phyloP scores from a whole-genome alignment of 1,140 invertebrate species.

The Drosophila rufa region DNA sequence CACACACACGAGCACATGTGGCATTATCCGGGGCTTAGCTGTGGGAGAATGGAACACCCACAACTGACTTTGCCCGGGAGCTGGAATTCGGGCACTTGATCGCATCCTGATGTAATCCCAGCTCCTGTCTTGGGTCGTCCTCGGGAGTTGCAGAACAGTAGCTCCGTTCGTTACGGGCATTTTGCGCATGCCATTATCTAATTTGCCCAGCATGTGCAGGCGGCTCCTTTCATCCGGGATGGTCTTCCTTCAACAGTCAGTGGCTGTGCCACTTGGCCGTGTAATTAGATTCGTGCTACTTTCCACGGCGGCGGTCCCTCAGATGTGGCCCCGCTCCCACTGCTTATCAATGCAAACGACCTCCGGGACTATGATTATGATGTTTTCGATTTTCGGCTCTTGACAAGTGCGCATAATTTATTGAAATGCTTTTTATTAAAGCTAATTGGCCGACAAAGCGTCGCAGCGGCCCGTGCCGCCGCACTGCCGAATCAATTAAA shows the following conservation, averaged over 20 bases:
- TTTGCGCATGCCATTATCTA: conserved; percentile 78
- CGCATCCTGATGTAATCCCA: conserved; percentile 60
- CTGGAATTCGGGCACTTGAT: conserved; percentile 55
- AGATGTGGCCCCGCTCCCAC: conserved; percentile 46
- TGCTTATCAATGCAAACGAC: conserved; percentile 72
- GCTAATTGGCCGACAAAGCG: conserved; percentile 73
- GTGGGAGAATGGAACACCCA: conserved; percentile 74
- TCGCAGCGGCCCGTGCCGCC: conserved; percentile 52
- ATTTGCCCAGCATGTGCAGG: conserved; percentile 63
- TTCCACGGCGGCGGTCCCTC: conserved; percentile 53
- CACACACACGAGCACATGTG: conserved; percentile 53
- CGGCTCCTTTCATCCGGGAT: conserved; percentile 23
- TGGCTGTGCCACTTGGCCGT: conserved; percentile 62
- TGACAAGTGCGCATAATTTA: conserved; percentile 62
- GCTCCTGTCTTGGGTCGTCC: conserved; percentile 33
- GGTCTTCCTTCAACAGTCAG: conserved; percentile 10
- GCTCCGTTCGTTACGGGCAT: conserved; percentile 47
- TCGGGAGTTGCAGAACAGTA: conserved; percentile 61
- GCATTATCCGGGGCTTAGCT: conserved; percentile 60
- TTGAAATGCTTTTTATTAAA: conserved; percentile 78
- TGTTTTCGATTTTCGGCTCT: conserved; percentile 28
- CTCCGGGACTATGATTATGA: conserved; percentile 40
- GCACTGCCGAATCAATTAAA: conserved; percentile 54
- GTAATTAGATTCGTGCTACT: conserved; percentile 77
- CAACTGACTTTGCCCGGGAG: conserved; percentile 56